Evolutionary conservation across 2,797 vertebrate species (phyloP).

Genomic region (Rhinogobio ventralis): DNA sequence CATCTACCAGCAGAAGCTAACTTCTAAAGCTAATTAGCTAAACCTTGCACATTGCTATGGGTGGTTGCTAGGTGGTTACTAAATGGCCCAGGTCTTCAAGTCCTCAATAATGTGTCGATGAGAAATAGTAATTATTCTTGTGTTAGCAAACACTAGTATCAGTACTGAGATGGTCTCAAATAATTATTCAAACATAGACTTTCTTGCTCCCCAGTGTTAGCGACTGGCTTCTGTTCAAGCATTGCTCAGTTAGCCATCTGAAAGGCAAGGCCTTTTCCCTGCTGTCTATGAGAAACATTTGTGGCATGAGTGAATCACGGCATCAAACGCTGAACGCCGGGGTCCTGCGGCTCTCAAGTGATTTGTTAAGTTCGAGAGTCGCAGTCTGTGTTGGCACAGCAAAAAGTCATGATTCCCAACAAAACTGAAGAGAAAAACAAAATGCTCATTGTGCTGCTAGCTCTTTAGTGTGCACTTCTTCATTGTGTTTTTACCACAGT

Average conservation of each 20-base stretch:
- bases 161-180: not conserved
- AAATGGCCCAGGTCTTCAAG: not conserved
- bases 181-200: not conserved
- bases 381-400: slow-evolving; percentile 41
- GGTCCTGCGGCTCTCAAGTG: not conserved
- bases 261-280: slow-evolving; percentile 19
- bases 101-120: not conserved
- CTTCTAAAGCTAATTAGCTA: not conserved
- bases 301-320: slow-evolving; percentile 14
- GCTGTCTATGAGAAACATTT: slow-evolving; percentile 13
- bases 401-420: slow-evolving; percentile 15
- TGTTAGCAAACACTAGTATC: not conserved
- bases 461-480: not conserved
- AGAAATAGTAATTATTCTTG: not conserved
- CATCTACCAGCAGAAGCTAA: not conserved
- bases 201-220: not conserved
- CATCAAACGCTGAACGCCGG: not conserved
- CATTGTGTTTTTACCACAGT: not conserved
- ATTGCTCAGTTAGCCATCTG: slow-evolving; percentile 1
- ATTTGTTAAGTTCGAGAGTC: slow-evolving; percentile 11
- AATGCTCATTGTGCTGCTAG: not conserved
- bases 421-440: slow-evolving; percentile 16
- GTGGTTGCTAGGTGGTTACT: not conserved
- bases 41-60: not conserved
- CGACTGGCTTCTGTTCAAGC: slow-evolving; percentile 15